These are phyloP conservation scores for Scrobipalpa atriplicella DNA, from an alignment of 2,888 invertebrate genomes.

Conservation along the genomic window DNA sequence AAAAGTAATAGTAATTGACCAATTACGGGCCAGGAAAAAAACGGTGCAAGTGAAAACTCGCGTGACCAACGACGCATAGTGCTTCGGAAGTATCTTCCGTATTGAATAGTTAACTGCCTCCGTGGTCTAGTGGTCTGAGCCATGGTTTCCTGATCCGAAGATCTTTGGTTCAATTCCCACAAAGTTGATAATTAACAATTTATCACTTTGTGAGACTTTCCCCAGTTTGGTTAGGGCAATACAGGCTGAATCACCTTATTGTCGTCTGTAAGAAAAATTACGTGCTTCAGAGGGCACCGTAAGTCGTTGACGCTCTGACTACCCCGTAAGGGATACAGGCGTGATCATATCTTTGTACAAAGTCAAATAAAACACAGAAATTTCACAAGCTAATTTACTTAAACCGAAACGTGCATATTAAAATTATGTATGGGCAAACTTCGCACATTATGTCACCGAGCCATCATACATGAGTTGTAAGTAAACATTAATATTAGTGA, in stretches of 20 bases:
- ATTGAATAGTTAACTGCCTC: no score
- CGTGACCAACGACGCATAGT: constrained; percentile 9
- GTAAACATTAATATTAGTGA: neutral
- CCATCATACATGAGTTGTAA: neutral
- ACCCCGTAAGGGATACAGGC: neutral
- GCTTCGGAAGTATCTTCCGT: constrained; percentile 15
- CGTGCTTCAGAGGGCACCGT: no score
- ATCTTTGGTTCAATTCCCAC: no score
- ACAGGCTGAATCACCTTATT: no score
- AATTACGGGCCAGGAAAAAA: constrained; percentile 5
- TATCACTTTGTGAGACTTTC: no score
- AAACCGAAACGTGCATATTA: neutral
- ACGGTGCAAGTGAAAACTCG: constrained; percentile 16
- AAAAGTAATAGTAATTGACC: constrained; percentile 3
- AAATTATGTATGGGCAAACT: constrained; percentile 8
- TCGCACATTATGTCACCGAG: constrained; percentile 11
- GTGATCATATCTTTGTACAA: neutral
- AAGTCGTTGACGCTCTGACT: no score
- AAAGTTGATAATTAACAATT: no score
- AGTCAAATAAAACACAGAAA: neutral
- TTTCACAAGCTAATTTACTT: neutral
- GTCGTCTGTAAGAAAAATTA: no score
- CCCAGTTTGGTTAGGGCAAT: no score
- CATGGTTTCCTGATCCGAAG: no score
- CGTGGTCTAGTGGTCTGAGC: no score